Evolutionary conservation across 2,113 vertebrate species (phyloP).

Genomic region (Capreolus pygargus): DNA sequence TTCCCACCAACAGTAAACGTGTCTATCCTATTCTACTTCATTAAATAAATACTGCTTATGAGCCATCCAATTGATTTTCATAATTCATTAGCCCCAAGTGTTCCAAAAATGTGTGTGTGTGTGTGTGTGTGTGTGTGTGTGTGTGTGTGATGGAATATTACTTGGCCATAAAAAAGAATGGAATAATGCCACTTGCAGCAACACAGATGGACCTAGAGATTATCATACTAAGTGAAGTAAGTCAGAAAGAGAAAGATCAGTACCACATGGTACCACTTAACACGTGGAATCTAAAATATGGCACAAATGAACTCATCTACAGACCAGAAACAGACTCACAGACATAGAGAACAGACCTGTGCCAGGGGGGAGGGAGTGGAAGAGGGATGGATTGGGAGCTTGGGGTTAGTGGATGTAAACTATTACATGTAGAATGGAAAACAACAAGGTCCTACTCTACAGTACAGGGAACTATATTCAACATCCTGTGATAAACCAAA

Average conservation of each 20-base stretch:
- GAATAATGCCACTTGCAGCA: not conserved
- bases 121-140: accelerated
- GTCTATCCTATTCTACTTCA: not conserved
- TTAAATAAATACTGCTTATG: not conserved
- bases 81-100: not conserved
- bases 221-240: not conserved
- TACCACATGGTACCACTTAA: not conserved
- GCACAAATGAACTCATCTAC: not conserved
- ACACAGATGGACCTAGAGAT: not conserved
- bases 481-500: not conserved
- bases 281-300: not conserved
- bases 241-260: not conserved
- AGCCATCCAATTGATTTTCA: not conserved
- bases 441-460: accelerated
- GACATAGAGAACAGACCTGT: not conserved
- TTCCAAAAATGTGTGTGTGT: not conserved
- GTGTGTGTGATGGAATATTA: not conserved
- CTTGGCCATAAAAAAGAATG: not conserved
- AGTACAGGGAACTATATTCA: not conserved
- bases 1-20: not conserved
- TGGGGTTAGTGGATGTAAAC: not conserved
- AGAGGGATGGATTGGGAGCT: not conserved
- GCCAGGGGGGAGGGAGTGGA: not conserved
- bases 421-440: not conserved
- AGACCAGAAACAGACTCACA: not conserved